Base-by-base conservation (phyloP, 2,888 invertebrate species). In the Lasioglossum oenotherae region DNA sequence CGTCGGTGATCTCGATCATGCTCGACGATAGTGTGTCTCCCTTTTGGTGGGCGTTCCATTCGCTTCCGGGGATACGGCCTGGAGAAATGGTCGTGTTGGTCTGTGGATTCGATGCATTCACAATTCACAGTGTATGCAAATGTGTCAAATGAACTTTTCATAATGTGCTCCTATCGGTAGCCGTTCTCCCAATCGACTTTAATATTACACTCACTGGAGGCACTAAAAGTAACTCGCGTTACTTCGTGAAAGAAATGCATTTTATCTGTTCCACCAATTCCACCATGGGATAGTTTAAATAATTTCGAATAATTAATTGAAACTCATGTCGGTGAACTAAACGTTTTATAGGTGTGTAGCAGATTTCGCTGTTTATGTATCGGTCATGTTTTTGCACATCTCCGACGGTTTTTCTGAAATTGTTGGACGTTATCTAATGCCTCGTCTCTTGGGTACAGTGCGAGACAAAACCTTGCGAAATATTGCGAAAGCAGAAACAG, bases 1-100 rank as follows among this genome's bases (percentile, higher is more conserved):
- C 64, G 64, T 6, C 41, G 77, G 44, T 16, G 69, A 69, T 38
- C 69, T 69, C 69, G 69, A 69, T 69, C 69, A 69, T 69, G 35
- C 69, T 23, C 23, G 69, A 69, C 69, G 69, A 69, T 38, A 69
- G 64, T 31, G 69, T 69, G 69, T 69, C 35, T 69, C 38, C 69
- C 23, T 69, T 38, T 69, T 69, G 35, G 69, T 69, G 69, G 38
- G 69, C 69, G 69, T 69, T 69, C 19, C 69, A 38, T 23, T 67
- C 12, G 69, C 69, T 69, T 69, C 69, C 69, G 69, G 69, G 69
- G 38, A 69, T 69, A 38, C 38, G 38, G 23, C 19, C 38, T 10
- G 38, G 67, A 31, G 35, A 12, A 69, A 69, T 10, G 69, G 23
- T 38, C 38, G 69, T 38, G 69, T 31, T 31, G 19, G 19, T 31